These are phyloP conservation scores for Eudyptes chrysolophus DNA, from an alignment of 2,113 vertebrate genomes.

Conservation along the genomic window DNA sequence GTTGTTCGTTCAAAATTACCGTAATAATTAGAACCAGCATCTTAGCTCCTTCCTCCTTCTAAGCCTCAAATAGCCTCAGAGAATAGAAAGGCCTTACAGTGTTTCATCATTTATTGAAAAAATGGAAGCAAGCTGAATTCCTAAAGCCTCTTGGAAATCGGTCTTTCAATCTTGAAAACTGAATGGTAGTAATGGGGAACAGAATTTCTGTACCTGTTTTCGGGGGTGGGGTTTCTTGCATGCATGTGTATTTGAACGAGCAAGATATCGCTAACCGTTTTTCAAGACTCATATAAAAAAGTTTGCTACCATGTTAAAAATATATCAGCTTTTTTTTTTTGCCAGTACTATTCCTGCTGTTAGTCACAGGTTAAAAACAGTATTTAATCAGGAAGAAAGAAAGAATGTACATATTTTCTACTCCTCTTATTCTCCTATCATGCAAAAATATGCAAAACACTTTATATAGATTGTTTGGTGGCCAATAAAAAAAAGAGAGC, in stretches of 20 bases:
- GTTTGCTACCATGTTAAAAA: background rate
- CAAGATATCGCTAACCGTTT: background rate
- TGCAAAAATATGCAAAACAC: background rate
- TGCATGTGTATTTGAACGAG: background rate
- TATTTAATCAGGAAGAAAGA: background rate
- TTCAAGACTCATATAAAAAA: background rate
- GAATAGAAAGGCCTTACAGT: background rate
- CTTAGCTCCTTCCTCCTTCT: background rate
- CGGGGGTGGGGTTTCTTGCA: background rate
- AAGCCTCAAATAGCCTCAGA: background rate
- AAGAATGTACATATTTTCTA: background rate
- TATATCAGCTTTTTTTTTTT: background rate
- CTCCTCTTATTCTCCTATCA: background rate
- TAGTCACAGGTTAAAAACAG: background rate
- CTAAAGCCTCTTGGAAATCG: background rate
- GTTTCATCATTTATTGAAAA: constrained; percentile 13
- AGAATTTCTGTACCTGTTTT: background rate
- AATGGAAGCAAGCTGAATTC: constrained; percentile 9
- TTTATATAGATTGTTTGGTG: background rate
- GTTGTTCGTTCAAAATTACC: background rate
- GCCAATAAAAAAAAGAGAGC: background rate
- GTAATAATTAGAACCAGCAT: constrained; percentile 36
- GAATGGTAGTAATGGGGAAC: background rate
- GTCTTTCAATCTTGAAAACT: background rate
- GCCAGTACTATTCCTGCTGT: background rate